phyloP scores from a whole-genome alignment of 2,888 invertebrate genomes.

The Dermolepida albohirtum region DNA sequence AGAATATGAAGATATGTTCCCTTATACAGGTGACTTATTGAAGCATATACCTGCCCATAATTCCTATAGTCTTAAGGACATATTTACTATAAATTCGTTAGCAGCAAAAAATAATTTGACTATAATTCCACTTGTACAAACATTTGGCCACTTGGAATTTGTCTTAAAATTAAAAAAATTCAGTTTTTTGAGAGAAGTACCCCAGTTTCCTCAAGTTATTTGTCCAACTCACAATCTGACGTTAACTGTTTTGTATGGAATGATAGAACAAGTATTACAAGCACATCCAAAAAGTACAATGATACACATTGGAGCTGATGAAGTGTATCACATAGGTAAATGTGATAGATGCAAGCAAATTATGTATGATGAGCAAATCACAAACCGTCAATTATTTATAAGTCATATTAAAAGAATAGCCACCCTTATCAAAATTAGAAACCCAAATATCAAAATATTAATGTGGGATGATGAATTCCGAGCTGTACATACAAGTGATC shows the following conservation, averaged over 20 bases:
- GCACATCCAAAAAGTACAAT: conserved; percentile 67
- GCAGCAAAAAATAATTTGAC: conserved; percentile 72
- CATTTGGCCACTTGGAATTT: conserved; percentile 88
- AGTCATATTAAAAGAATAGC: conserved; percentile 72
- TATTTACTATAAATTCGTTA: conserved; percentile 65
- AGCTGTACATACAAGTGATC: conserved; percentile 66
- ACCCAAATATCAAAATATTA: conserved; percentile 70
- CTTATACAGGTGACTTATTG: conserved; percentile 72
- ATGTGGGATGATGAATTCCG: conserved; percentile 90
- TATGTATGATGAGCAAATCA: conserved; percentile 61
- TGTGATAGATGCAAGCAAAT: conserved; percentile 70
- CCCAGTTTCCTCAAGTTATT: conserved; percentile 71
- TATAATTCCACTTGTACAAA: conserved; percentile 85
- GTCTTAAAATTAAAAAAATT: conserved; percentile 78
- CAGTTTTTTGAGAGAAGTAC: conserved; percentile 74
- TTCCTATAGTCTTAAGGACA: conserved; percentile 72
- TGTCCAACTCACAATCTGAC: conserved; percentile 77
- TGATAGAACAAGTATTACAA: conserved; percentile 78
- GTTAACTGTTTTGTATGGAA: conserved; percentile 69
- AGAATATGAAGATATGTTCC: conserved; percentile 92
- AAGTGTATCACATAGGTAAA: conserved; percentile 79
- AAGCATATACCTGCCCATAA: conserved; percentile 72
- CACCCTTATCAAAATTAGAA: conserved; percentile 64
- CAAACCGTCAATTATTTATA: conserved; percentile 71
- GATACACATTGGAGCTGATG: conserved; percentile 86